Base-by-base conservation (phyloP, 2,888 invertebrate genomes). In the Sclerodermus sp. region DNA sequence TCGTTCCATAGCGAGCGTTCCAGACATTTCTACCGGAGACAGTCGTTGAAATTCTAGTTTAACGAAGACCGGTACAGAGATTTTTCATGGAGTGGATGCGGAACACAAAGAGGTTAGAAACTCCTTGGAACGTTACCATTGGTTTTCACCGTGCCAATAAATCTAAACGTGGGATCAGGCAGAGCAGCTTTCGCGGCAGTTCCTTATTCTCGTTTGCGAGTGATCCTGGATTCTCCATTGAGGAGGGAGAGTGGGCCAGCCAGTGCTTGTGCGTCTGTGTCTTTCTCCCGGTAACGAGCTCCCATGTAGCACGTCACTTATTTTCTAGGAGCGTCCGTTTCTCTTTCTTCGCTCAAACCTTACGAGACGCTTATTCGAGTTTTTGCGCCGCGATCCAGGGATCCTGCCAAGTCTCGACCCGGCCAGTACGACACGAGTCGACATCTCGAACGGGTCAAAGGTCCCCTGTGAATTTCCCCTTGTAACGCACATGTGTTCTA, bases 241-340 rank as follows among this genome's bases (percentile, higher is more conserved):
- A 36, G 32, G 23, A 56, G 44, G 40, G 44, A 55, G 59, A 63
- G 58, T 57, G 58, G 51, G 57, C 54, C 53, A 51, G 51, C 49
- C 60, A 55, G 63, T 8, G 23, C 4, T 23, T 23, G 4, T 23
- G 23, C 23, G 8, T 23, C 4, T 23, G 23, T 62, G 61, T 66
- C 64, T 66, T 55, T 63, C 67, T 64, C 63, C 60, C 63, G 64
- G 73, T 76, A 76, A 76, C 76, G 73, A 75, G 75, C 70, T 71
- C 67, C 70, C 73, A 66, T 73, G 73, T 73, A 72, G 57, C 67
- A 64, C 67, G 67, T 68, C 68, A 63, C 63, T 64, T 68, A 69
- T 69, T 71, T 68, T 67, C 68, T 62, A 63, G 62, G 57, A 57
- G 58, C 63, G 55, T 55, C 23, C 61, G 62, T 55, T 62, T 60